phyloP scores from a whole-genome alignment of 2,113 vertebrate genomes.

The Reinhardtius hippoglossoides region DNA sequence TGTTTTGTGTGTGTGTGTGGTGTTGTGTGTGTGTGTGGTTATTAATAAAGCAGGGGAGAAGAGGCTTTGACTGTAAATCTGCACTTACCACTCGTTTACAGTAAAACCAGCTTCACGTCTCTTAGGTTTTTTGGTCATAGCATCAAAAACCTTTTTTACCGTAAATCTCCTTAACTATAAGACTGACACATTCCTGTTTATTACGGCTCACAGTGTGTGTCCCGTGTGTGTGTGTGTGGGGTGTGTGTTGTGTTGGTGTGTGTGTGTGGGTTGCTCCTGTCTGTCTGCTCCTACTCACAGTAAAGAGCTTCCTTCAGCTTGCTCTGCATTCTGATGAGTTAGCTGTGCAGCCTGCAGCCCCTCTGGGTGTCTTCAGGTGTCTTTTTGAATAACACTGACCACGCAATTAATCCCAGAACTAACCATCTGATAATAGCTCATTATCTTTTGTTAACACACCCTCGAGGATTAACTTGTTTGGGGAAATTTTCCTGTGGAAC shows the following conservation, averaged over 20 bases:
- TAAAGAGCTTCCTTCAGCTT: slow-evolving; percentile 71
- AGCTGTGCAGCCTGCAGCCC: slow-evolving; percentile 38
- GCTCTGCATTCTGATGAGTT: slow-evolving; percentile 66
- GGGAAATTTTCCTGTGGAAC: neutral
- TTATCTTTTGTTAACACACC: slow-evolving; percentile 67
- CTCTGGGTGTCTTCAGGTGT: slow-evolving; percentile 64
- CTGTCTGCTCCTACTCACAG: slow-evolving; percentile 46
- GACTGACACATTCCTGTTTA: slow-evolving; percentile 38
- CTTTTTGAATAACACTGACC: slow-evolving; percentile 72
- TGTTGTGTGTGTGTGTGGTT: slow-evolving; percentile 21
- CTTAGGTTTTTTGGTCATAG: slow-evolving; percentile 26
- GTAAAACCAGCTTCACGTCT: slow-evolving; percentile 43
- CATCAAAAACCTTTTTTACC: slow-evolving; percentile 44
- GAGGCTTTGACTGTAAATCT: slow-evolving; percentile 21
- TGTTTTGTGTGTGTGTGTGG: slow-evolving; percentile 28
- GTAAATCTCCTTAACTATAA: slow-evolving; percentile 65
- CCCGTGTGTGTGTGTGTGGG: slow-evolving; percentile 13
- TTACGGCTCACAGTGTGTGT: slow-evolving; percentile 17
- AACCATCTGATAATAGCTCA: slow-evolving; percentile 69
- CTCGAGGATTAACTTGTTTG: slow-evolving; percentile 31
- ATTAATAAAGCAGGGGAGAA: slow-evolving; percentile 62
- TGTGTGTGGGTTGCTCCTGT: slow-evolving; percentile 14
- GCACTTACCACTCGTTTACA: slow-evolving; percentile 42
- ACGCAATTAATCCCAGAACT: slow-evolving; percentile 63
- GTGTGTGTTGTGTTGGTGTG: slow-evolving; percentile 7